Percentiles rank a stretch among this genome's conserved stretches.
Evolutionary conservation across 2,888 invertebrate species (phyloP).

Genomic region (Thera britannica): DNA sequence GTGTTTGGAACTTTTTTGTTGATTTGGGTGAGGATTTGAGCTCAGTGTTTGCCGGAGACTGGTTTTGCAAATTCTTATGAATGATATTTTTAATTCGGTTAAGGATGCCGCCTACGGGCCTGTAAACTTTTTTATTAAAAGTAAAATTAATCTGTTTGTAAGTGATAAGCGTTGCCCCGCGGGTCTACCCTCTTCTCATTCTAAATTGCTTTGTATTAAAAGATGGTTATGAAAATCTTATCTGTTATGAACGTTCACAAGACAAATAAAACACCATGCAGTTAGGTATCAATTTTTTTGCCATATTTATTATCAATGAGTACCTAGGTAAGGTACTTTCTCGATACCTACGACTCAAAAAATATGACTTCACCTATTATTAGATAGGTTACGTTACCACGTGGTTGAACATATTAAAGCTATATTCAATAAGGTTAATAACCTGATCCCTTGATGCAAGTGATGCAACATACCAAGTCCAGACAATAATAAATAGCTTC

Average conservation of each 20-base stretch:
- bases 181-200: slow-evolving; percentile 35
- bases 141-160: slow-evolving; percentile 44
- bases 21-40: slow-evolving; percentile 27
- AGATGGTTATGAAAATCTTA: slow-evolving; percentile 9
- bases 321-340: too few relatives aligned
- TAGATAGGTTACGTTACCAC: not conserved
- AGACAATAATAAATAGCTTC: not conserved
- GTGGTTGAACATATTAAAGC: not conserved
- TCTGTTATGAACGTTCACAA: not conserved
- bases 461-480: not conserved
- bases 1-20: slow-evolving; percentile 28
- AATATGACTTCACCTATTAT: not conserved
- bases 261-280: not conserved
- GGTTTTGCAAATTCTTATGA: slow-evolving; percentile 45
- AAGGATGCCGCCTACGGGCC: slow-evolving; percentile 43
- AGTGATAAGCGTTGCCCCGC: slow-evolving; percentile 40
- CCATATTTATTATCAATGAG: too few relatives aligned
- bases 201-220: slow-evolving; percentile 33
- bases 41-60: slow-evolving; percentile 21
- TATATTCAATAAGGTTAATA: not conserved
- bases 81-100: slow-evolving; percentile 44
- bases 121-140: slow-evolving; percentile 35
- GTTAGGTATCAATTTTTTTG: too few relatives aligned
- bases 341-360: not conserved
- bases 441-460: not conserved